Conservation (phyloP, 2,113 vertebrate genomes). For the Marmota monax region DNA sequence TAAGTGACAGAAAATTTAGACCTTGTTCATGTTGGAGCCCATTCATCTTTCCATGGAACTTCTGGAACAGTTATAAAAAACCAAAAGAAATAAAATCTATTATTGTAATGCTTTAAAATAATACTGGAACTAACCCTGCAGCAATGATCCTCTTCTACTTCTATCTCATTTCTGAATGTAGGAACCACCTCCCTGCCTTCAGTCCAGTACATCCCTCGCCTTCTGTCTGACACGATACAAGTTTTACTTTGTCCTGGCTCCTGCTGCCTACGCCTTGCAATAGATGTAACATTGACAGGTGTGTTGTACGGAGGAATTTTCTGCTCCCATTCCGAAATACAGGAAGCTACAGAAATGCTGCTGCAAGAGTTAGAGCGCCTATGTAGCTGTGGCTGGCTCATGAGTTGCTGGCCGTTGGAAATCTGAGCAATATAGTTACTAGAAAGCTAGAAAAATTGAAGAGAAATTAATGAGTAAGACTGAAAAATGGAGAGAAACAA, state of each 20-base stretch:
- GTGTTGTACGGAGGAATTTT: conserved; percentile 88
- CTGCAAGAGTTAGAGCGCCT: conserved; percentile 90
- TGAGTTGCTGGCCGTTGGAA: conserved; percentile 81
- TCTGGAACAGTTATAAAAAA: conserved; percentile 38
- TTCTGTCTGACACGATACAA: conserved; percentile 89
- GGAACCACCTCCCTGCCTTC: conserved; percentile 85
- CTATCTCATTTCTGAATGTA: conserved; percentile 86
- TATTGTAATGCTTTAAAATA: conserved; percentile 55
- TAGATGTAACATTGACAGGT: conserved; percentile 84
- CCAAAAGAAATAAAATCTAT: conserved; percentile 45
- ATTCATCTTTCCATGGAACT: not conserved
- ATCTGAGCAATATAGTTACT: conserved; percentile 85
- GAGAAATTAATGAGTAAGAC: conserved; percentile 82
- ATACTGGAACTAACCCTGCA: conserved; percentile 93
- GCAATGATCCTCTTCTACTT: conserved; percentile 90
- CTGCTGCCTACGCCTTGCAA: conserved; percentile 87
- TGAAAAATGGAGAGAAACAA: conserved; percentile 63
- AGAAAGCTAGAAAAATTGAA: conserved; percentile 87
- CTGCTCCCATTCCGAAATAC: conserved; percentile 96
- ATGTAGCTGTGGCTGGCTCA: conserved; percentile 77
- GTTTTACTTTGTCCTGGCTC: conserved; percentile 84
- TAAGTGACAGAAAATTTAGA: not conserved
- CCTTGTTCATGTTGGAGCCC: conserved; percentile 20
- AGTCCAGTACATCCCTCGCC: conserved; percentile 92
- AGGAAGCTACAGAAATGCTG: conserved; percentile 96